Evolutionary conservation across 2,797 vertebrate species (phyloP), one percentile per base, ranked within the genome.

Genomic region (Lophotriccus pileatus): DNA sequence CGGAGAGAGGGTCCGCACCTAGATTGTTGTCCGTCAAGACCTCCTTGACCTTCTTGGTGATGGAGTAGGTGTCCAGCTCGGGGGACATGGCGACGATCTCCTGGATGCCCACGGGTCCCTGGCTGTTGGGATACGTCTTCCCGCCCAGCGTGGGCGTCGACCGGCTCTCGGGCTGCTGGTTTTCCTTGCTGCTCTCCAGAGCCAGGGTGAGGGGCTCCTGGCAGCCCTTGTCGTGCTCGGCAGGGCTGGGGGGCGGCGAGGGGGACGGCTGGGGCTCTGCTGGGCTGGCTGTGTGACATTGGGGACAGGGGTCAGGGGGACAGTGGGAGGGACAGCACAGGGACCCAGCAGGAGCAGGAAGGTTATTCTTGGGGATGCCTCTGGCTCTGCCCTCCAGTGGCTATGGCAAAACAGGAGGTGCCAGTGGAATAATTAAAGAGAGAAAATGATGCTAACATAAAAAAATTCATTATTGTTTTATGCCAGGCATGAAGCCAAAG

Each of bases 11-110:
- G 17, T 55, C 75, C 94, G 1, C 98, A 99, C 99, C 99, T 84
- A 99, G 98, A 96, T 99, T 99, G 98, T 99, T 99, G 98, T 99
- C 99, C 0, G 99, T 99, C 91, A 99, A 98, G 95, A 99, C 99
- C 95, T 99, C 99, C 96, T 99, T 99, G 95, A 99, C 99, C 94
- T 98, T 99, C 98, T 99, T 99, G 95, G 99, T 99, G 97, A 99
- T 99, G 97, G 98, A 97, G 56, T 99, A 99, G 1, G 99, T 99
- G 98, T 99, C 99, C 79, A 99, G 98, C 96, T 99, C 99, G 0
- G 99, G 98, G 58, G 99, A 99, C 98, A 99, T 98, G 96, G 99
- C 99, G 30, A 99, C 99, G 4, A 99, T 98, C 96, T 99, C 99
- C 97, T 99, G 99, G 97, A 99, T 99, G 90, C 99, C 99, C 67